Evolutionary conservation across 92 coral and sea anemone genomes (phyloP), one percentile per base, ranked within the genome.

Genomic region (Phenganax marumi): DNA sequence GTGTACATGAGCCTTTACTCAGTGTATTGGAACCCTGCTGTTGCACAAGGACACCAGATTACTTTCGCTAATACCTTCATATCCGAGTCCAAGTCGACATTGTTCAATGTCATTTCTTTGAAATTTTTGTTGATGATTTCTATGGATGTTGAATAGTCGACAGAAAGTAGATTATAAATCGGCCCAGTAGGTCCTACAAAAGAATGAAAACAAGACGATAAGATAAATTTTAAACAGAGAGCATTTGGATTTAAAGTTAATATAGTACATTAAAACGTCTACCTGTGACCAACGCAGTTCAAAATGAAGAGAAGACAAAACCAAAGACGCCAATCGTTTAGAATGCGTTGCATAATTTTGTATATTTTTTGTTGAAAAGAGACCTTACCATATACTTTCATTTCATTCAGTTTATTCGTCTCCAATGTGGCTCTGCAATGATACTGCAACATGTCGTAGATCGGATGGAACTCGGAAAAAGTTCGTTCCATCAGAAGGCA

Each of bases 361-460:
- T 43, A 33, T 33, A 33, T 33, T 33, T 33, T 33, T 33, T 33
- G 43, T 33, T 33, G 43, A 33, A 33, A 33, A 33, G 43, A 33
- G 43, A 5, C 50, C 93, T 84, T 76, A 95, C 98, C 97, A 66
- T 90, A 90, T 21, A 95, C 88, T 55, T 95, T 95, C 70, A 95
- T 75, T 21, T 95, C 97, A 73, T 92, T 87, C 12, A 95, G 76
- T 73, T 92, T 95, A 76, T 95, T 92, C 9, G 98, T 92, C 76
- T 95, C 97, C 85, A 95, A 87, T 25, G 85, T 87, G 9, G 98
- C 98, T 51, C 98, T 84, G 12, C 93, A 90, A 71, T 95, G 98
- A 72, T 90, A 91, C 51, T 93, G 90, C n/a, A 95, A 52, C 78
- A 95, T 79, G 87, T 95, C 97, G 46, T 95, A 91, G 14, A 92